Evolutionary conservation across 2,113 vertebrate species (phyloP).

Genomic region (Geothlypis trichas): DNA sequence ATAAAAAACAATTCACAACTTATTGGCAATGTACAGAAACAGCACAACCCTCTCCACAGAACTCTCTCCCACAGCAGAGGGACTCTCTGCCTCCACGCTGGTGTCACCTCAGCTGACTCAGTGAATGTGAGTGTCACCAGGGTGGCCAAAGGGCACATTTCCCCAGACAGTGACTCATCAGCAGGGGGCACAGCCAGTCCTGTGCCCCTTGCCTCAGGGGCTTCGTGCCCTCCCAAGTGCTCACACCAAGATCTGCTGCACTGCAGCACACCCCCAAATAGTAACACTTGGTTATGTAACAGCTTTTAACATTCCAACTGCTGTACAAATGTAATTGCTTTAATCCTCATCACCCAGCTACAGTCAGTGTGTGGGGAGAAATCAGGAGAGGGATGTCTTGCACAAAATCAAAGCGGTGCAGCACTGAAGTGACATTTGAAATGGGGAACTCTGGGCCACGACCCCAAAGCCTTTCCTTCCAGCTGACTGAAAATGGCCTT

Average conservation of each 20-base stretch:
- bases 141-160: not conserved
- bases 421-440: not conserved
- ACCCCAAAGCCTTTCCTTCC: not conserved
- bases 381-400: not conserved
- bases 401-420: not conserved
- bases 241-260: not conserved
- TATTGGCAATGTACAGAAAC: not conserved
- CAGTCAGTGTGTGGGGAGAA: not conserved
- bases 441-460: not conserved
- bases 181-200: not conserved
- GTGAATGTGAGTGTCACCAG: rapidly evolving
- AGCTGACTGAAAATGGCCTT: not conserved
- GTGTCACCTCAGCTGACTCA: not conserved
- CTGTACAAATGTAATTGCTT: slow-evolving; percentile 15
- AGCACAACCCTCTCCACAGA: not conserved
- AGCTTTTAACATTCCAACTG: not conserved
- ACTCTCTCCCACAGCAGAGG: not conserved
- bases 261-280: slow-evolving; percentile 54
- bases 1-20: not conserved
- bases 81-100: not conserved
- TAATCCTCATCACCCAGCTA: slow-evolving; percentile 18
- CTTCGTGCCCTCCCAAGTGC: not conserved
- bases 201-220: rapidly evolving
- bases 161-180: not conserved
- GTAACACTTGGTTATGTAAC: slow-evolving; percentile 27